These are phyloP conservation scores for Apamea epomidion DNA, from an alignment of 2,888 invertebrate genomes.

Conservation along the genomic window DNA sequence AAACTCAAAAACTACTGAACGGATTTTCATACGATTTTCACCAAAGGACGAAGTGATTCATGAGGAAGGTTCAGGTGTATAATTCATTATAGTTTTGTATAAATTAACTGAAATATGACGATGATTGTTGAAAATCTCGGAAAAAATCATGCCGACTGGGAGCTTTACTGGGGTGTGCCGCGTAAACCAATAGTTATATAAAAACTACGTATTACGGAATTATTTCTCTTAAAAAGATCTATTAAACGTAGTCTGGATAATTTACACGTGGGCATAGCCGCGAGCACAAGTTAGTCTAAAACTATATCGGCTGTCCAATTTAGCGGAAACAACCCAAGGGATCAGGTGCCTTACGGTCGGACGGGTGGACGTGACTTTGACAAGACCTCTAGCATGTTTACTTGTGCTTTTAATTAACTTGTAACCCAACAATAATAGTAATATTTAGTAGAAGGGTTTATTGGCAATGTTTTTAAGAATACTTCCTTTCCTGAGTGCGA, in stretches of 20 bases:
- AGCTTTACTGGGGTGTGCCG: too few relatives aligned
- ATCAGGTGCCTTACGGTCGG: conserved; percentile 17
- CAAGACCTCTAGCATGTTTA: not conserved
- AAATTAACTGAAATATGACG: too few relatives aligned
- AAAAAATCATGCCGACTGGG: too few relatives aligned
- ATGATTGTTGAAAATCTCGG: too few relatives aligned
- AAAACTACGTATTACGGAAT: not conserved
- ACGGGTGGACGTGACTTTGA: conserved; percentile 1
- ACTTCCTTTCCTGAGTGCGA: not conserved
- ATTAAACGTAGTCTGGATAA: not conserved
- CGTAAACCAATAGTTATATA: too few relatives aligned
- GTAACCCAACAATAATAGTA: not conserved
- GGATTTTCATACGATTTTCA: too few relatives aligned
- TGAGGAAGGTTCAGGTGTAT: too few relatives aligned
- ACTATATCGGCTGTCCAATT: conserved; percentile 29
- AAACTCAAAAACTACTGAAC: too few relatives aligned
- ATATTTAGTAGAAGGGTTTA: not conserved
- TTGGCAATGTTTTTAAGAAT: not conserved
- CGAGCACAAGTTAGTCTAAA: not conserved
- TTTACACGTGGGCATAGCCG: not conserved
- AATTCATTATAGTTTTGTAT: too few relatives aligned
- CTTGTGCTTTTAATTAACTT: conserved; percentile 26
- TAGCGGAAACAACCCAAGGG: conserved; percentile 20
- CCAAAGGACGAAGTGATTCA: too few relatives aligned
- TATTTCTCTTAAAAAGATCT: too few relatives aligned